These are phyloP conservation scores for Zonotrichia albicollis DNA, from an alignment of 2,797 vertebrate genomes.

Conservation along the genomic window DNA sequence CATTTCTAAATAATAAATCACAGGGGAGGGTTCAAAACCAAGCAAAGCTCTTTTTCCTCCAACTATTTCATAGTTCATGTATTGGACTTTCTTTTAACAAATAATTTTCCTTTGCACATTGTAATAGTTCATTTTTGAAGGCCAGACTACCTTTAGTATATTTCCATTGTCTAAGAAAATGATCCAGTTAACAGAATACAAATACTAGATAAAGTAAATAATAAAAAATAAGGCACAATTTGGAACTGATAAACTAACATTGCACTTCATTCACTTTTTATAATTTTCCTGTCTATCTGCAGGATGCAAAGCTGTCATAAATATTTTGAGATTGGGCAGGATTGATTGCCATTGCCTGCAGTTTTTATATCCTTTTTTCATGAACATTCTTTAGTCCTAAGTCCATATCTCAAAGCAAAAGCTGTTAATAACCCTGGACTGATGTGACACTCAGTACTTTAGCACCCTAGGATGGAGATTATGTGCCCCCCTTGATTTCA, in stretches of 20 bases:
- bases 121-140: background rate
- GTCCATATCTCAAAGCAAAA: background rate
- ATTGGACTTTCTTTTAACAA: background rate
- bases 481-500: conserved; percentile 17
- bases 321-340: background rate
- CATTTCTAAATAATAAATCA: background rate
- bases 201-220: background rate
- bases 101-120: background rate
- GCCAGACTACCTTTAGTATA: background rate
- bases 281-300: background rate
- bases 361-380: background rate
- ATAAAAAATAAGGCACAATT: background rate
- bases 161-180: background rate
- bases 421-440: background rate
- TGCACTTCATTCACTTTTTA: background rate
- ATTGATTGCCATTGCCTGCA: background rate
- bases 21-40: background rate
- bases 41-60: background rate
- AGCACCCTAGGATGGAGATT: conserved; percentile 12
- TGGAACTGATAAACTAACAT: background rate
- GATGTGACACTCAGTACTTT: background rate
- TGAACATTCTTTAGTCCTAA: background rate
- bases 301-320: background rate
- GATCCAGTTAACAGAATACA: background rate
- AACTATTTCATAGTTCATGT: background rate